phyloP scores from a whole-genome alignment of 2,113 vertebrate genomes.

The Daboia siamensis region DNA sequence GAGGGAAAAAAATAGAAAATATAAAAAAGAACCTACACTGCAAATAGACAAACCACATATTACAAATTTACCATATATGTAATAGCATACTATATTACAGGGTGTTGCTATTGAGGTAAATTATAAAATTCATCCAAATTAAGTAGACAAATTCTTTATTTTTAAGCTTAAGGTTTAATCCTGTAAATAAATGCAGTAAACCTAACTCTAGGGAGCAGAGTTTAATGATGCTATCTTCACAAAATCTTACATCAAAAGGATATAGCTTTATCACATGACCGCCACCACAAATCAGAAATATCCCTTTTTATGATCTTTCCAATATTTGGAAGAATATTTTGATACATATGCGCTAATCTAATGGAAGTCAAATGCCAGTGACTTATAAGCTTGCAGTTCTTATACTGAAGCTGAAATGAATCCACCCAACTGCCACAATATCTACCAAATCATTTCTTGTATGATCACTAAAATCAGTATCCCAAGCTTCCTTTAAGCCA shows the following conservation, averaged over 20 bases:
- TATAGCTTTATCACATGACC: not conserved
- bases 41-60: not conserved
- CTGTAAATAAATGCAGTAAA: not conserved
- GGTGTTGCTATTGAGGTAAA: not conserved
- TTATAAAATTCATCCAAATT: not conserved
- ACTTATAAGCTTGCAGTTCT: not conserved
- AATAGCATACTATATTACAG: not conserved
- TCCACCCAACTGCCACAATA: not conserved
- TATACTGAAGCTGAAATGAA: not conserved
- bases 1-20: not conserved
- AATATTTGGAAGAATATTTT: not conserved
- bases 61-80: not conserved
- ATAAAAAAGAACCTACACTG: not conserved
- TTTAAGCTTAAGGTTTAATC: not conserved
- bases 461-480: not conserved
- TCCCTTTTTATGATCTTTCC: not conserved
- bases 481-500: not conserved
- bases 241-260: not conserved
- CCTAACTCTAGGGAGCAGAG: not conserved
- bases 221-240: not conserved
- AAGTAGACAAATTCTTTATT: not conserved
- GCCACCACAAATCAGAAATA: not conserved
- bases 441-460: not conserved
- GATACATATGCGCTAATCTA: not conserved
- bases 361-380: not conserved